Evolutionary conservation across 23 tunicate genomes (phyloP).

Genomic region (Ciona savignyi): DNA sequence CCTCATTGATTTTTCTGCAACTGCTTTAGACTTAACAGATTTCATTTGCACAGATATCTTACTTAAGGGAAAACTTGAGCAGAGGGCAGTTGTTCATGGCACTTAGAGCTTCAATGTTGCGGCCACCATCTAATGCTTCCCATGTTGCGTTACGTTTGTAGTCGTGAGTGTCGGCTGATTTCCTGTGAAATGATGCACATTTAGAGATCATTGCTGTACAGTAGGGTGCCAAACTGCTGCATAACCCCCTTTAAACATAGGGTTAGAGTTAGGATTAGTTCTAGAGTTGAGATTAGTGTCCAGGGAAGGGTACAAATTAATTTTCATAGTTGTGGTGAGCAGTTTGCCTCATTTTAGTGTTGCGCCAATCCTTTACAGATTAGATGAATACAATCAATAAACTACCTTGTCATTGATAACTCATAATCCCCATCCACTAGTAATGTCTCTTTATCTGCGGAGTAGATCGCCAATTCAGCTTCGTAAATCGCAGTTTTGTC

Average conservation of each 20-base stretch:
- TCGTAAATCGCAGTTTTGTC: slow-evolving; percentile 44
- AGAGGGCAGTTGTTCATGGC: slow-evolving; percentile 49
- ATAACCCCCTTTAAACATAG: too few relatives aligned
- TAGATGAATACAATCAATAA: not conserved
- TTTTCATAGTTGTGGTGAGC: too few relatives aligned
- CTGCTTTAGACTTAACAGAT: too few relatives aligned
- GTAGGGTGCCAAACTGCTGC: too few relatives aligned
- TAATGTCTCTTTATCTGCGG: slow-evolving; percentile 23
- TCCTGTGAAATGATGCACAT: slow-evolving; percentile 4
- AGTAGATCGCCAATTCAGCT: slow-evolving; percentile 45
- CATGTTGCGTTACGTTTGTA: slow-evolving; percentile 61
- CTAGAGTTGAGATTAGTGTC: too few relatives aligned
- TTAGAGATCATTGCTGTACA: too few relatives aligned
- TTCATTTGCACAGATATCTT: too few relatives aligned
- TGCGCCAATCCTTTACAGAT: too few relatives aligned
- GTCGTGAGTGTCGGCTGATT: slow-evolving; percentile 8
- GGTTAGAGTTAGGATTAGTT: too few relatives aligned
- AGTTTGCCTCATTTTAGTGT: too few relatives aligned
- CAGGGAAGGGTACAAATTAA: too few relatives aligned
- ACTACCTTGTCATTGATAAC: slow-evolving; percentile 41
- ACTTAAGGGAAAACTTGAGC: slow-evolving; percentile 34
- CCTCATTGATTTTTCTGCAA: too few relatives aligned
- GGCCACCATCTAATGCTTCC: slow-evolving; percentile 88
- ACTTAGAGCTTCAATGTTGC: slow-evolving; percentile 74
- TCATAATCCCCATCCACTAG: slow-evolving; percentile 67